Conservation (phyloP, 2,888 invertebrate species). For the Ichneumoninae sp. region DNA sequence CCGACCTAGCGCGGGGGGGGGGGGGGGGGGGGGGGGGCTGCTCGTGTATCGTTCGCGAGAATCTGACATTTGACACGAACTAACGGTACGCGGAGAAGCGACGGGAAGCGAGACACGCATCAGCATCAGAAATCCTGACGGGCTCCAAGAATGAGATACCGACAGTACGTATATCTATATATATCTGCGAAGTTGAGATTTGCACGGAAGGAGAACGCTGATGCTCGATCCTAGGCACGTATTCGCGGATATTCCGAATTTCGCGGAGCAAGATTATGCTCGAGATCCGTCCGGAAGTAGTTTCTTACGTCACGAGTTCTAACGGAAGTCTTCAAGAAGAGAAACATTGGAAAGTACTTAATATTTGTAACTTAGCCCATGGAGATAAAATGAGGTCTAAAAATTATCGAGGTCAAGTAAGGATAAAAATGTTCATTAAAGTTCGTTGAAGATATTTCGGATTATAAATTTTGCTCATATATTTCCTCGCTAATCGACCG, state of each 20-base stretch:
- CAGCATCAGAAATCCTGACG: conserved; percentile 12
- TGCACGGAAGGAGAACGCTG: neutral
- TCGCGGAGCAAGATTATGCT: conserved; percentile 6
- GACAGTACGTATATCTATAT: neutral
- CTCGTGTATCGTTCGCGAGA: conserved; percentile 23
- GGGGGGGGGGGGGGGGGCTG: neutral
- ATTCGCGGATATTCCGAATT: conserved; percentile 36
- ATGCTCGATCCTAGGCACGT: conserved; percentile 13
- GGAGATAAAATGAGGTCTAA: neutral
- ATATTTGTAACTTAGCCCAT: neutral
- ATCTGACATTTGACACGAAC: conserved; percentile 67
- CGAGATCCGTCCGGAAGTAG: conserved; percentile 13
- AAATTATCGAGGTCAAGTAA: neutral
- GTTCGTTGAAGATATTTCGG: neutral
- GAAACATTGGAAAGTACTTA: neutral
- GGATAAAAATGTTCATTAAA: neutral
- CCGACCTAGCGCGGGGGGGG: too few species aligned
- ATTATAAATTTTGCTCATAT: neutral
- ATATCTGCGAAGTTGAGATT: neutral
- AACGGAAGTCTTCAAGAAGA: neutral
- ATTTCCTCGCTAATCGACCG: neutral
- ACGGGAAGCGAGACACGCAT: conserved; percentile 26
- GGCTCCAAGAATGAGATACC: conserved; percentile 2
- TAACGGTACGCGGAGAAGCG: conserved; percentile 44
- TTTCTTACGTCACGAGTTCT: neutral